A percentile compares a stretch with the other conserved stretches of the same genome.
Evolutionary conservation across 1,140 invertebrate genomes (phyloP).

Genomic region (Varroa destructor): DNA sequence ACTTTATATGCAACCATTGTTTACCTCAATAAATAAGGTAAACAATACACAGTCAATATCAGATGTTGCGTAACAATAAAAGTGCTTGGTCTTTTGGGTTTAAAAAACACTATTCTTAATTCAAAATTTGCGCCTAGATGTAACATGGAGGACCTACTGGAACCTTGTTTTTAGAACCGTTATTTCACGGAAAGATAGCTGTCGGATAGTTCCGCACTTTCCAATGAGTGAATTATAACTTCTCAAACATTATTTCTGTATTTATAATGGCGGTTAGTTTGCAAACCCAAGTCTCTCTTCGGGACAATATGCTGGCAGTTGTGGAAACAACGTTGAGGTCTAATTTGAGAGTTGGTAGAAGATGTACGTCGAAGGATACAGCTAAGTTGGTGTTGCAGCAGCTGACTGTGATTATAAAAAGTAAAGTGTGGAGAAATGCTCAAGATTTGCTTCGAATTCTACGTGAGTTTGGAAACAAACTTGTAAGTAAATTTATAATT

Average conservation of each 20-base stretch:
- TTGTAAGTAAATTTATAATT: constrained; percentile 16
- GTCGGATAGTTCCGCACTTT: too few species aligned
- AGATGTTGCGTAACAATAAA: too few species aligned
- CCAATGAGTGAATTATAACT: too few species aligned
- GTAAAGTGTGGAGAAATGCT: constrained; percentile 32
- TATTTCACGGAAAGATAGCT: too few species aligned
- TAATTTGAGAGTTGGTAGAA: constrained; percentile 6
- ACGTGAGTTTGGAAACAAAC: constrained; percentile 28
- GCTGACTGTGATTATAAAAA: constrained; percentile 29
- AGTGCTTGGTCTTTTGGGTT: too few species aligned
- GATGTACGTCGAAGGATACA: constrained; percentile 3
- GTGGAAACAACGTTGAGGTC: constrained; percentile 5
- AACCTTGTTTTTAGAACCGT: too few species aligned
- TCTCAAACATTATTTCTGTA: background rate
- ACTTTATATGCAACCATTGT: too few species aligned
- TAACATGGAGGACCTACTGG: too few species aligned
- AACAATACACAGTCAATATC: too few species aligned
- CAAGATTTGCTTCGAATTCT: constrained; percentile 33
- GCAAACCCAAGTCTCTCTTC: constrained; percentile 21
- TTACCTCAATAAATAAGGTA: too few species aligned
- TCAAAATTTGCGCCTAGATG: too few species aligned
- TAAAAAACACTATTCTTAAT: too few species aligned
- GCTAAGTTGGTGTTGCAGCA: constrained; percentile 7
- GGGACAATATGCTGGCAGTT: constrained; percentile 24
- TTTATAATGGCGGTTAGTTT: constrained; percentile 12